Base-by-base conservation (phyloP, 2,888 invertebrate genomes). In the Eutolmus rufibarbis region DNA sequence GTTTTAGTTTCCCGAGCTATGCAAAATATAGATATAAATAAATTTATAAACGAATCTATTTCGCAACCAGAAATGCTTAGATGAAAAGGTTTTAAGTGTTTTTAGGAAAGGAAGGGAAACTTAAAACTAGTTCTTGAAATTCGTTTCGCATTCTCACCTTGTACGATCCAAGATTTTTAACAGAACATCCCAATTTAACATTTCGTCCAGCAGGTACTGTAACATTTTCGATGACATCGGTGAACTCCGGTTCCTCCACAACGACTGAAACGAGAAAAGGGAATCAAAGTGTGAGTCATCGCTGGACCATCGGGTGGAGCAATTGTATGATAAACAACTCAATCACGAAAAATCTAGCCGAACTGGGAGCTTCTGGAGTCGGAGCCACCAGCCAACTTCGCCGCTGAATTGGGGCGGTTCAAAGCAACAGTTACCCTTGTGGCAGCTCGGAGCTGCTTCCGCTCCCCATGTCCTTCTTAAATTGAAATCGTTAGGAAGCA, bases 151-250 rank as follows among this genome's bases (percentile, higher is more conserved):
- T 12, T 40, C 23, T 93, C 94, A 97, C 98, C 96, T 97, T 98
- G 92, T 97, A 97, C 74, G 96, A 95, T 90, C 97, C 97, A 88
- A 98, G 95, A 93, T 98, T 97, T 93, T 97, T 97, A 90, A 98
- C 98, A 56, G 97, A 96, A 93, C 98, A 98, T 87, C 97, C 96
- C 90, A 98, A 95, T 91, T 96, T 97, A 90, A 97, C 97, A 92
- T 96, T 97, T 90, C 97, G 95, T 89, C 98, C 98, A 88, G 97
- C 97, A 91, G 93, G 93, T 91, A 93, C 97, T 88, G 97, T 98
- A 91, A 97, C 96, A 94, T 98, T 98, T 93, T 97, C 96, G 91
- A 98, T 97, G 91, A 96, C 95, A 93, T 97, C 97, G 89, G 97
- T 95, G 93, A 98, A 98, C 93, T 97, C 97, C 56, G 98, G 98